Percentiles rank a stretch among this genome's conserved stretches.
These are phyloP conservation scores for Chamaetylas fuelleborni DNA, from an alignment of 2,113 vertebrate species.

Conservation along the genomic window DNA sequence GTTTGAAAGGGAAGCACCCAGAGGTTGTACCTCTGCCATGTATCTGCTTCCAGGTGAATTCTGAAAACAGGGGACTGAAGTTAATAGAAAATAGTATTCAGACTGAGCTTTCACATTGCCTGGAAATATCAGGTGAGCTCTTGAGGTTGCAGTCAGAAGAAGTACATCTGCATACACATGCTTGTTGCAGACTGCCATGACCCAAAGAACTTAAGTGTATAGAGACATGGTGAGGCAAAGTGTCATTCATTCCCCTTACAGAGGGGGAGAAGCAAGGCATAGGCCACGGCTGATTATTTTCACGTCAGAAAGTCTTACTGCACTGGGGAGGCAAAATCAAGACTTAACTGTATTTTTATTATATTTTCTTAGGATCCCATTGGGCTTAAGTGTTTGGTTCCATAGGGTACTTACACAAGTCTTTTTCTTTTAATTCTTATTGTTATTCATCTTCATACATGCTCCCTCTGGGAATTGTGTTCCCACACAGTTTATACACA, in stretches of 20 bases:
- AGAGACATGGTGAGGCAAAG: background rate
- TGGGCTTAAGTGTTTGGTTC: background rate
- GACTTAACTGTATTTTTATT: background rate
- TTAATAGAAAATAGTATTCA: background rate
- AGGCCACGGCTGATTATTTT: background rate
- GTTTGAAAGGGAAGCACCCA: background rate
- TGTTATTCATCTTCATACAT: background rate
- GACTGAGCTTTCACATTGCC: background rate
- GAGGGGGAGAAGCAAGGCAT: background rate
- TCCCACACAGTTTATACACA: rapidly evolving
- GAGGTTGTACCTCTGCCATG: rapidly evolving
- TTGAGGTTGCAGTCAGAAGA: background rate
- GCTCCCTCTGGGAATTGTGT: background rate
- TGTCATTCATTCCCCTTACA: background rate
- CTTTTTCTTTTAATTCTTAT: background rate
- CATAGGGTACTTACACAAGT: background rate
- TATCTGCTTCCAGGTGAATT: background rate
- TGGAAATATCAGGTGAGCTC: background rate
- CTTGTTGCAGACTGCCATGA: background rate
- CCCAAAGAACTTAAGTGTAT: background rate
- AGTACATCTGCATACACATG: background rate
- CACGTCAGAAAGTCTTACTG: background rate
- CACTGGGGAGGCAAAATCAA: background rate
- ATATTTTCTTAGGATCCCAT: background rate
- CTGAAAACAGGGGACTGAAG: background rate